Conservation (phyloP, 2,888 invertebrate species). For the Andrena bicolor region DNA sequence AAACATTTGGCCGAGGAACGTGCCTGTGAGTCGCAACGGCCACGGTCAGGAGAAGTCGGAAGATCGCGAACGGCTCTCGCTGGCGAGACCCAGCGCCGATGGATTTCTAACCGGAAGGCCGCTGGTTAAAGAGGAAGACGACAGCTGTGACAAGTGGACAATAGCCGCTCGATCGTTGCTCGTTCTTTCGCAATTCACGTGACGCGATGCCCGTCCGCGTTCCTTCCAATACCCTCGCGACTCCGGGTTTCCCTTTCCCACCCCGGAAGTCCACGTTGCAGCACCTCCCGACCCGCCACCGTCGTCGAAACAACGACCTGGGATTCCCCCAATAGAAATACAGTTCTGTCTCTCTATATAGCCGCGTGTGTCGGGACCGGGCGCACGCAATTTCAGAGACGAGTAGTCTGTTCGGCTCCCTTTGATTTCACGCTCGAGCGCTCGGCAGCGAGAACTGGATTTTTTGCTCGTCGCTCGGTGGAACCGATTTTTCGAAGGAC, state of each 20-base stretch:
- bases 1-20: slow-evolving; percentile 13
- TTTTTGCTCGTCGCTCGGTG: too few relatives aligned
- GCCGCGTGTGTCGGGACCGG: too few relatives aligned
- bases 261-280: slow-evolving; percentile 7
- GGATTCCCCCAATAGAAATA: neutral
- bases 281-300: neutral
- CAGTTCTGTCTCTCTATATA: too few relatives aligned
- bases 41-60: slow-evolving; percentile 28
- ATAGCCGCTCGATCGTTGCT: slow-evolving; percentile 7
- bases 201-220: neutral
- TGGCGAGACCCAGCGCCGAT: slow-evolving; percentile 11
- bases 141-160: slow-evolving; percentile 31
- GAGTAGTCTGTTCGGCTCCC: too few relatives aligned
- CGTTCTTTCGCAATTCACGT: slow-evolving; percentile 46
- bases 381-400: too few relatives aligned
- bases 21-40: slow-evolving; percentile 35
- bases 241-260: slow-evolving; percentile 11
- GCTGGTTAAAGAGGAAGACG: slow-evolving; percentile 40
- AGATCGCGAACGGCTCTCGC: slow-evolving; percentile 55
- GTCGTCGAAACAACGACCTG: neutral
- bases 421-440: too few relatives aligned
- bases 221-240: slow-evolving; percentile 22
- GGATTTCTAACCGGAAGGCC: slow-evolving; percentile 61
- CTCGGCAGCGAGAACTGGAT: too few relatives aligned
- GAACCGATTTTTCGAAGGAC: too few relatives aligned